phyloP scores from a whole-genome alignment of 2,888 invertebrate genomes.

The Germaria angustata region DNA sequence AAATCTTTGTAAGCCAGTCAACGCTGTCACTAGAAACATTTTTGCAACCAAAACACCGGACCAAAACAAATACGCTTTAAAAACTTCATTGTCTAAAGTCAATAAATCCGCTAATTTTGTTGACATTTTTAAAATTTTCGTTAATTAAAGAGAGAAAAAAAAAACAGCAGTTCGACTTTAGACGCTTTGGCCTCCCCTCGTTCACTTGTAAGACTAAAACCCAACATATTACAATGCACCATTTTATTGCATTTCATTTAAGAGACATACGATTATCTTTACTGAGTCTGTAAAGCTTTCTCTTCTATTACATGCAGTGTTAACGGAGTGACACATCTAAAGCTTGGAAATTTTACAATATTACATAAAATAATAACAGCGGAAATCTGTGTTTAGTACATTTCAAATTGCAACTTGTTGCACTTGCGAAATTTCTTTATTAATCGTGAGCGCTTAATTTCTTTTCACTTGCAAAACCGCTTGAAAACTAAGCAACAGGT shows the following conservation, averaged over 20 bases:
- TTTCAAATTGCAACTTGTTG: no score
- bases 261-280: not conserved
- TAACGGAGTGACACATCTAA: no score
- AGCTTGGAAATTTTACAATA: no score
- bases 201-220: constrained; percentile 6
- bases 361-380: no score
- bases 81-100: constrained; percentile 71
- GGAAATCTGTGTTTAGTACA: no score
- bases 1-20: constrained; percentile 78
- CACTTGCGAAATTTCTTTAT: no score
- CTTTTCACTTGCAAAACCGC: no score
- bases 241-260: constrained; percentile 6
- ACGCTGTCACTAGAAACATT: constrained; percentile 76
- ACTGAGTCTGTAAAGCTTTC: not conserved
- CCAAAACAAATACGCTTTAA: constrained; percentile 77
- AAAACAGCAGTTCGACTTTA: no score
- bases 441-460: no score
- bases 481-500: no score
- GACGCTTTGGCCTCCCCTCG: not conserved
- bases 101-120: constrained; percentile 64
- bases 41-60: constrained; percentile 76
- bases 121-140: constrained; percentile 40
- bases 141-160: no score
- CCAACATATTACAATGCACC: not conserved
- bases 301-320: not conserved